Base-by-base conservation (phyloP, 2,888 invertebrate genomes). In the Electrophaes corylata region DNA sequence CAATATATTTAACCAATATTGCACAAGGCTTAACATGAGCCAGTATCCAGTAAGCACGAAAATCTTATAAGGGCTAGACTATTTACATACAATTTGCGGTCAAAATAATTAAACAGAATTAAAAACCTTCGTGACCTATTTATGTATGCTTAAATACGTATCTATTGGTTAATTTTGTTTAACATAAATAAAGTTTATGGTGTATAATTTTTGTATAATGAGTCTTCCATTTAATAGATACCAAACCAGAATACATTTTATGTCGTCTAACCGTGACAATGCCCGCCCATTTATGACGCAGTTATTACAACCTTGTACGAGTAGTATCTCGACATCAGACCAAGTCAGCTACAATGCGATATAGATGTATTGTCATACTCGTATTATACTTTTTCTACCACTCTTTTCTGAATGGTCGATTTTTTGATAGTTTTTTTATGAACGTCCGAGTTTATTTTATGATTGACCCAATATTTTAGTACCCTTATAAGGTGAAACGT, bases 201-300 rank as follows among this genome's bases (percentile, higher is more conserved):
- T n/a, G n/a, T n/a, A n/a, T n/a, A n/a, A n/a, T n/a, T n/a, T n/a
- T n/a, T n/a, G n/a, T n/a, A 20, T 20, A 20, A 4, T 20, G 23
- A 5, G 3, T 4, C 23, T 23, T 5, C 23, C 4, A 23, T 23
- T 23, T 23, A 5, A 23, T 5, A 23, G 23, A 23, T n/a, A 23
- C 23, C 23, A 23, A 23, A 23, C n/a, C n/a, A 23, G 23, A 5
- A 23, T 23, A 37, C 33, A 35, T 35, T 35, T 19, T 20, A 41
- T 5, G 43, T 43, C 14, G 12, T 12, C 1, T 55, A 66, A 60
- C 67, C 67, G 66, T 69, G 66, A 60, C 64, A 65, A 52, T 65
- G 60, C 39, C 58, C 59, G 49, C 39, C 47, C 54, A 62, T 62
- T 59, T 60, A 49, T 53, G 50, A 31, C 59, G 41, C 62, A 45